These are phyloP conservation scores for Halcyon malimbica DNA, from an alignment of 2,113 vertebrate species.

Conservation along the genomic window DNA sequence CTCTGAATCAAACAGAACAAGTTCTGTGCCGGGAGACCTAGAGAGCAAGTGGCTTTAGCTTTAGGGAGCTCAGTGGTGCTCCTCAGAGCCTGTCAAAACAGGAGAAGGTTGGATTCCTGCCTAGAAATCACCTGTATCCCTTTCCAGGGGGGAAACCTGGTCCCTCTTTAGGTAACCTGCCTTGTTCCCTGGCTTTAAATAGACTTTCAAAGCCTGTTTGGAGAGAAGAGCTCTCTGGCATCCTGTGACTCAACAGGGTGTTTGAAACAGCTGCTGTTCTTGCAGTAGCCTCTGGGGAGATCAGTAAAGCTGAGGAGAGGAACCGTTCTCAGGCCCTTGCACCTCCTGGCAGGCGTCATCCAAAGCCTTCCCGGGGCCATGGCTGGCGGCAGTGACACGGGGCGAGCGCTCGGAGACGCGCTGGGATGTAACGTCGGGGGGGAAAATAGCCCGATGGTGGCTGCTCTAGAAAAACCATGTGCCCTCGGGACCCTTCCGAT, in stretches of 20 bases:
- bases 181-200: neutral
- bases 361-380: neutral
- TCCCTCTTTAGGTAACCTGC: neutral
- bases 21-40: rapidly evolving
- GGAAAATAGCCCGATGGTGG: no score
- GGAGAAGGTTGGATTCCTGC: neutral
- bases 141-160: neutral
- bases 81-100: neutral
- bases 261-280: slow-evolving; percentile 45
- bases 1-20: neutral
- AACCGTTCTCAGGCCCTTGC: slow-evolving; percentile 61
- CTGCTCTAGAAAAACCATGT: neutral
- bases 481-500: neutral
- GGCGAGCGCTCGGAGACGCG: neutral
- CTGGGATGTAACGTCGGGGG: neutral
- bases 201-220: neutral
- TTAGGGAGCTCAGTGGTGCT: neutral
- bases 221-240: neutral
- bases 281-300: slow-evolving; percentile 33
- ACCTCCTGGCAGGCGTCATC: slow-evolving; percentile 12
- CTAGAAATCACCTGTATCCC: neutral
- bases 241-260: neutral
- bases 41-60: neutral
- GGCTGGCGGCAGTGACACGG: neutral
- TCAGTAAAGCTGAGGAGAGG: slow-evolving; percentile 13